Evolutionary conservation across 2,888 invertebrate genomes (phyloP).

Genomic region (Acleris emargana): DNA sequence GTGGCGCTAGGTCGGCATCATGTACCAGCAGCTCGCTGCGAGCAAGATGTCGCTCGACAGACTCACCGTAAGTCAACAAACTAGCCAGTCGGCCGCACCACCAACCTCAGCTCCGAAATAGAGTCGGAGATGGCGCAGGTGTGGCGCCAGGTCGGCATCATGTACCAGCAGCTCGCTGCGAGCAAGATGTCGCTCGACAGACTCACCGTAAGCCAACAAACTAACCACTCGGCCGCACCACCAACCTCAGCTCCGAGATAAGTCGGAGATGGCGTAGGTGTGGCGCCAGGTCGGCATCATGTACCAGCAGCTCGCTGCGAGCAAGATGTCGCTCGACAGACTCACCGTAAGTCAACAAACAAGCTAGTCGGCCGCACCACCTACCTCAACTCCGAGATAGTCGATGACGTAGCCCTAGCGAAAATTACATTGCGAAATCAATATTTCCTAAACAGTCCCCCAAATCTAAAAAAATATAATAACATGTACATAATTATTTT

Average conservation of each 20-base stretch:
- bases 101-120: slow-evolving; percentile 89
- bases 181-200: slow-evolving; percentile 90
- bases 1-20: slow-evolving; percentile 95
- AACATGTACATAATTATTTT: no score
- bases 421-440: no score
- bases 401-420: slow-evolving; percentile 86
- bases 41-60: slow-evolving; percentile 90
- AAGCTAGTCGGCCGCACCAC: no score
- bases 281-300: slow-evolving; percentile 96
- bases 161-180: slow-evolving; percentile 92
- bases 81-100: no score
- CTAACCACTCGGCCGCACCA: no score
- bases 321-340: slow-evolving; percentile 88
- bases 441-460: no score
- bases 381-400: slow-evolving; percentile 89
- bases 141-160: slow-evolving; percentile 95
- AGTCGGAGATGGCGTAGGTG: slow-evolving; percentile 92
- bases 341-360: slow-evolving; percentile 73
- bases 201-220: slow-evolving; percentile 72
- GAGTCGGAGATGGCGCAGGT: slow-evolving; percentile 92
- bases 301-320: slow-evolving; percentile 92
- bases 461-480: no score
- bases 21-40: slow-evolving; percentile 92
- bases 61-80: slow-evolving; percentile 72
- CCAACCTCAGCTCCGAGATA: slow-evolving; percentile 89